Evolutionary conservation across 2,888 invertebrate genomes (phyloP), one percentile per base, ranked within the genome.

Genomic region (Campoletis raptor): DNA sequence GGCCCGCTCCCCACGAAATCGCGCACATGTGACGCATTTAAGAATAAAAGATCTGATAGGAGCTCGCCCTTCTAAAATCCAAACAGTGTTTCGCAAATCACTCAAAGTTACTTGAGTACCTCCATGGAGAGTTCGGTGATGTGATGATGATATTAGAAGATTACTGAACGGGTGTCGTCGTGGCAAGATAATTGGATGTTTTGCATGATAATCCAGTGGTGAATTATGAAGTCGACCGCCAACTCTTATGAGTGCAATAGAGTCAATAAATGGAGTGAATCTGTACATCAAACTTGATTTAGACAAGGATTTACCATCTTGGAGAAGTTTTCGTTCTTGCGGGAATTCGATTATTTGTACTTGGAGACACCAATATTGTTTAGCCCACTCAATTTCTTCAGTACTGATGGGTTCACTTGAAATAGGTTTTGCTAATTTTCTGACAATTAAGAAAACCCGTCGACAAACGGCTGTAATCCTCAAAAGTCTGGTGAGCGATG

Each of bases 11-110:
- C 18, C 24, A 30, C 42, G 61, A 2, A 15, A 40, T 21, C 45
- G 64, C 4, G 76, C 10, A 37, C 76, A 76, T 21, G 7, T 42
- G 2, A 76, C 76, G 36, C 76, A 76, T 24, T 64, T 74, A 10
- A 61, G 36, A 24, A 74, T 74, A 30, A 18, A 61, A 1, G 74
- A 57, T 9, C 74, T 54, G 24, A 74, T 36, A 10, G 67, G 21
- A 4, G 67, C n/a, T 18, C 67, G 37, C 9, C 67, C 67, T 18
- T 42, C 67, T n/a, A 67, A 40, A 40, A 67, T 67, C 67, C 67
- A 67, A 24, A 15, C 15, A 5, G 15, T 4, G 48, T 48, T 48
- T 5, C 18, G 48, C 48, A 48, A 15, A 48, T 48, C 48, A 48
- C 5, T 48, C 9, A 54, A 9, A 2, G 21, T 24, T 3, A 48